Conservation (phyloP, 2,888 invertebrate species). For the Parnassius apollo region DNA sequence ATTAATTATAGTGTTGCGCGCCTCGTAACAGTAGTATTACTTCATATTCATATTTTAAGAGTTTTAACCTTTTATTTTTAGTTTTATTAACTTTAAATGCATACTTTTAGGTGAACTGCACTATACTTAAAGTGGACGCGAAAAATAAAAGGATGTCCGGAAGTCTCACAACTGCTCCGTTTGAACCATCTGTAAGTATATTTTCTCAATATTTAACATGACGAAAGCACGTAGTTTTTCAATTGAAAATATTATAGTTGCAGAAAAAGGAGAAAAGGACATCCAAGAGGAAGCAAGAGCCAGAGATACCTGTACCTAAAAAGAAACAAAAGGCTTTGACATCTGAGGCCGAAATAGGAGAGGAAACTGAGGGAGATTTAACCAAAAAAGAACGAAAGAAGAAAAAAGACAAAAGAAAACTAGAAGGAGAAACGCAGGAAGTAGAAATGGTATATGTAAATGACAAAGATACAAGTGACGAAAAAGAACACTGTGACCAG, state of each 20-base stretch:
- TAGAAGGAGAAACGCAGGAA: conserved; percentile 2
- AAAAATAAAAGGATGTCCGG: conserved; percentile 64
- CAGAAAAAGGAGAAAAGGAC: conserved; percentile 44
- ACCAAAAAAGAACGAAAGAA: conserved; percentile 31
- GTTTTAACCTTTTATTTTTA: too few relatives aligned
- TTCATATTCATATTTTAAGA: too few relatives aligned
- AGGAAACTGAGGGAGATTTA: conserved; percentile 24
- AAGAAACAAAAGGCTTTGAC: conserved; percentile 8
- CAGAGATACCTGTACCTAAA: conserved; percentile 2
- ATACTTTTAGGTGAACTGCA: conserved; percentile 71
- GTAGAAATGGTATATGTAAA: conserved; percentile 20
- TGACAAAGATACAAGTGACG: conserved; percentile 25
- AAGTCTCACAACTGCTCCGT: conserved; percentile 60
- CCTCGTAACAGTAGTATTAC: too few relatives aligned
- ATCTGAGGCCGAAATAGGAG: neutral
- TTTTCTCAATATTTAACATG: neutral
- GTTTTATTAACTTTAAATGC: neutral
- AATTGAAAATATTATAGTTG: conserved; percentile 12
- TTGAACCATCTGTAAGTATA: conserved; percentile 48
- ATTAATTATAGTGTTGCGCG: too few relatives aligned
- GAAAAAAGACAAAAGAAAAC: neutral
- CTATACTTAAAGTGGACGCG: conserved; percentile 57
- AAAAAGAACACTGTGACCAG: conserved; percentile 20
- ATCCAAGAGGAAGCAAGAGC: neutral
- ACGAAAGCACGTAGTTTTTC: neutral